Conservation (phyloP, 2,113 vertebrate species). For the Laticauda laticaudata region DNA sequence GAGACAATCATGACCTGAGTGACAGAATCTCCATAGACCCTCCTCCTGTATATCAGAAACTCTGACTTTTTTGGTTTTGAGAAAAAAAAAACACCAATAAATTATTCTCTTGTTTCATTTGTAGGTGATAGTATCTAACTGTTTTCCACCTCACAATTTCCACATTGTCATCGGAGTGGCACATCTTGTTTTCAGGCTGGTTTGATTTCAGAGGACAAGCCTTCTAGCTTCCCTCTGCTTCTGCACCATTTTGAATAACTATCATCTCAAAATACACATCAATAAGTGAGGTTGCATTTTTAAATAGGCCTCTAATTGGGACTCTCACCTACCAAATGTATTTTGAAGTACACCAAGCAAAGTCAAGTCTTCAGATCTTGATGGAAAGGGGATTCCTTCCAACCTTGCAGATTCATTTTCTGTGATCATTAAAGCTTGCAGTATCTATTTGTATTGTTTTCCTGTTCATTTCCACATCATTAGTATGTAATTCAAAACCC, state of each 20-base stretch:
- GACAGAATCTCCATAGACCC: neutral
- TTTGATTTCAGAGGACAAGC: neutral
- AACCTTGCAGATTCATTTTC: neutral
- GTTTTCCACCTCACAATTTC: neutral
- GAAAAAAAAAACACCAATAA: neutral
- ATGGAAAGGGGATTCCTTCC: neutral
- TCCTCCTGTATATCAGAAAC: neutral
- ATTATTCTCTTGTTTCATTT: neutral
- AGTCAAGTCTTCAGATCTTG: neutral
- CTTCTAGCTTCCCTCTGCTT: neutral
- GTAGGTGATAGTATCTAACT: neutral
- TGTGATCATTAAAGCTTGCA: neutral
- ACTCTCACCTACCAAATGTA: neutral
- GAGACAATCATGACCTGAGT: neutral
- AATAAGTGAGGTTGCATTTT: neutral
- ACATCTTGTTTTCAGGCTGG: neutral
- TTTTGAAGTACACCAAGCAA: neutral
- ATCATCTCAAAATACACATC: neutral
- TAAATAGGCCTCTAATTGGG: neutral
- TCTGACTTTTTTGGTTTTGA: neutral
- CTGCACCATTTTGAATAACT: neutral
- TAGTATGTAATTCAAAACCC: neutral
- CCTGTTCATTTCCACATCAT: neutral
- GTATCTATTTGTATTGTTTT: neutral
- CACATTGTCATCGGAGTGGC: neutral